phyloP scores from a whole-genome alignment of 2,113 vertebrate species.

The Nicator chloris region DNA sequence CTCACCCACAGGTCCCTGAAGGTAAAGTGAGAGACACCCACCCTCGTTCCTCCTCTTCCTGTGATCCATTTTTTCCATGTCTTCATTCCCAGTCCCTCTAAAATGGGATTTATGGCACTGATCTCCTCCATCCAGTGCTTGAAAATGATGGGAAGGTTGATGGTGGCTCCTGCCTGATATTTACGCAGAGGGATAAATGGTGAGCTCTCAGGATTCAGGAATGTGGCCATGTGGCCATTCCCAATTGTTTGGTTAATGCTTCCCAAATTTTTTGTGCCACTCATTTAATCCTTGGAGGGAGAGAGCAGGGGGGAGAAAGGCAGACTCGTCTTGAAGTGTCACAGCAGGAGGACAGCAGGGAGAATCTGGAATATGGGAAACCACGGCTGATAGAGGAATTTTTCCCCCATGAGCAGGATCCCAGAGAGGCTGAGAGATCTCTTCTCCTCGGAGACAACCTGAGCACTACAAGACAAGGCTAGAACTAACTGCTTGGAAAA shows the following conservation, averaged over 20 bases:
- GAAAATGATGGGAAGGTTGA: background rate
- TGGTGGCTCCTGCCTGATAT: background rate
- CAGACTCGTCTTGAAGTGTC: background rate
- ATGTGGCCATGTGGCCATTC: background rate
- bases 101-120: background rate
- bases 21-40: background rate
- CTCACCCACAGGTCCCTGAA: background rate
- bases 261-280: background rate
- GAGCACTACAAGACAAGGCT: background rate
- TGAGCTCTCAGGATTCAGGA: background rate
- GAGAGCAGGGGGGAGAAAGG: background rate
- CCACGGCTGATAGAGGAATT: background rate
- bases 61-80: background rate
- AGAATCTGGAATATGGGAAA: background rate
- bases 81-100: background rate
- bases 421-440: background rate
- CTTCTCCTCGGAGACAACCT: background rate
- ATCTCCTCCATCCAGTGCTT: background rate
- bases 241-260: background rate
- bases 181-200: background rate
- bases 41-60: background rate
- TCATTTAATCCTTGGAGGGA: background rate
- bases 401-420: accelerated
- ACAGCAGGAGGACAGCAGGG: accelerated
- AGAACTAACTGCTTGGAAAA: background rate